Percentiles rank a stretch among this genome's conserved stretches.
These are phyloP conservation scores for Lota lota DNA, from an alignment of 2,113 vertebrate genomes.

Conservation along the genomic window DNA sequence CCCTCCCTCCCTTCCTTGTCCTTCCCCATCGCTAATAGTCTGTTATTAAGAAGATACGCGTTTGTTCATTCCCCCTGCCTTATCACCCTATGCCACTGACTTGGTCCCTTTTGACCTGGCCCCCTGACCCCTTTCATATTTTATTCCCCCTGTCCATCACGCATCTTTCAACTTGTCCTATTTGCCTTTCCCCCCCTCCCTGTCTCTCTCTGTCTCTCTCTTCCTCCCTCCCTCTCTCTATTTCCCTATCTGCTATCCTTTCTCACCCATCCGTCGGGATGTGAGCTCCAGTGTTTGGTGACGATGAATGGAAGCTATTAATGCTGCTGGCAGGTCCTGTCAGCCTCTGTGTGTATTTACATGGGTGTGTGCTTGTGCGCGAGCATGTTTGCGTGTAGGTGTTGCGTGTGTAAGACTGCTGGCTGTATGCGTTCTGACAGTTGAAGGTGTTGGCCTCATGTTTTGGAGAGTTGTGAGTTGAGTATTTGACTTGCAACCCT, in stretches of 20 bases:
- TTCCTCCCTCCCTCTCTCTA: slow-evolving; percentile 16
- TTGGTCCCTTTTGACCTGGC: not conserved
- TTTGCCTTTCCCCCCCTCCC: not conserved
- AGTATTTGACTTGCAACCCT: not conserved
- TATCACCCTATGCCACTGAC: no score
- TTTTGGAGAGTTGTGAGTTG: not conserved
- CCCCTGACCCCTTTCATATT: not conserved
- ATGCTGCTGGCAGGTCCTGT: slow-evolving; percentile 56
- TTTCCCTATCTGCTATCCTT: not conserved
- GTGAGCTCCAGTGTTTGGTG: slow-evolving; percentile 43
- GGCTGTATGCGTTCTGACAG: slow-evolving; percentile 36
- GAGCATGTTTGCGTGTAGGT: slow-evolving; percentile 15
- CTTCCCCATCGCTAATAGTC: no score
- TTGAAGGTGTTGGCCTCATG: slow-evolving; percentile 23
- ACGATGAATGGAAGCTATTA: slow-evolving; percentile 68
- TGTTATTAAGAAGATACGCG: no score
- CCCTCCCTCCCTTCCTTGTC: not conserved
- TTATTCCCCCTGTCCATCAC: slow-evolving; percentile 6
- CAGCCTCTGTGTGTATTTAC: slow-evolving; percentile 2
- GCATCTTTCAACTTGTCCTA: slow-evolving; percentile 19
- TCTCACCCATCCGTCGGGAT: not conserved
- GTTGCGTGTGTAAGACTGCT: slow-evolving; percentile 20
- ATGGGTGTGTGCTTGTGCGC: slow-evolving; percentile 6
- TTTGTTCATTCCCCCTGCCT: slow-evolving; percentile 1
- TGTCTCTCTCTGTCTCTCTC: not conserved